phyloP scores from a whole-genome alignment of 2,113 vertebrate species.

The Burhinus oedicnemus region DNA sequence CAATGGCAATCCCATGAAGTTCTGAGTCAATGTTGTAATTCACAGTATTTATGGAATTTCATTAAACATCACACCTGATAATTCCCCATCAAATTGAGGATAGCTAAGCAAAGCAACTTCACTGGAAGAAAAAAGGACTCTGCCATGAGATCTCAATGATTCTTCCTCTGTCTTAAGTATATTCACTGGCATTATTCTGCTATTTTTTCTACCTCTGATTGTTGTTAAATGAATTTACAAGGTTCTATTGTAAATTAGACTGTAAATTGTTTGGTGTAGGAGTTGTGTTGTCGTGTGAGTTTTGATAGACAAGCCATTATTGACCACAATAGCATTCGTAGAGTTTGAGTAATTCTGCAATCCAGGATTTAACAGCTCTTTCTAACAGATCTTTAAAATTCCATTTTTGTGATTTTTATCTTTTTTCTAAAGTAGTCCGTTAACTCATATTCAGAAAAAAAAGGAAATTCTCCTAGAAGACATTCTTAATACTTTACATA shows the following conservation, averaged over 20 bases:
- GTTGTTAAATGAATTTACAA: neutral
- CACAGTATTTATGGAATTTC: neutral
- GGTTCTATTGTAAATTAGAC: neutral
- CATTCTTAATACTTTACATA: neutral
- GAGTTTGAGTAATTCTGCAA: neutral
- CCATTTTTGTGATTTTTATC: neutral
- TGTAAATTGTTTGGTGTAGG: neutral
- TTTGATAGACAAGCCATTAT: neutral
- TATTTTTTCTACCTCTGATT: neutral
- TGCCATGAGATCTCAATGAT: neutral
- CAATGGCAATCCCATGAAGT: neutral
- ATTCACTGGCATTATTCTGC: neutral
- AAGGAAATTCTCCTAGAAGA: neutral
- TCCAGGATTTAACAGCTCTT: neutral
- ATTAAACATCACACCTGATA: neutral
- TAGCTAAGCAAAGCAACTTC: neutral
- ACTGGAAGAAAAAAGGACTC: neutral
- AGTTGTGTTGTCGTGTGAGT: neutral
- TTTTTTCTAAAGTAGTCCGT: neutral
- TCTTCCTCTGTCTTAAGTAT: neutral
- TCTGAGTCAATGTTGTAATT: neutral
- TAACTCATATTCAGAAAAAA: neutral
- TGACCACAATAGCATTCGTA: neutral
- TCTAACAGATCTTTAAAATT: neutral
- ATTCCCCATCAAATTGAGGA: neutral